Evolutionary conservation across 2,797 vertebrate genomes (phyloP).

Genomic region (Pipistrellus kuhlii): DNA sequence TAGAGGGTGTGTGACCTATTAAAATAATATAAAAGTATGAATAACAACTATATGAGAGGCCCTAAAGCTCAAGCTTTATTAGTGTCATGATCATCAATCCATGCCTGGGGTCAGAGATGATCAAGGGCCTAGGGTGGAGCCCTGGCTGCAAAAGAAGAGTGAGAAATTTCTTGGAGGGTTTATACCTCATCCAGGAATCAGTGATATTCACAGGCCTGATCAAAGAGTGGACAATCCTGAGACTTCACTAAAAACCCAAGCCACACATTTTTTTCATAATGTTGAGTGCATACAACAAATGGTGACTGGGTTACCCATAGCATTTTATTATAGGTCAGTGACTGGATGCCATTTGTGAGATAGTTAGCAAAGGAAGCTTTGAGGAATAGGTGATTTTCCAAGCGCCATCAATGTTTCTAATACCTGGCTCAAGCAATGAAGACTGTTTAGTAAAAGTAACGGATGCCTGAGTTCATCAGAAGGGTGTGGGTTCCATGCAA

Average conservation of each 20-base stretch:
- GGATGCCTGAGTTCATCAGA: conserved; percentile 49
- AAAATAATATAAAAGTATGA: background rate
- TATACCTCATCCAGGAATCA: background rate
- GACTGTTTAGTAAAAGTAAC: conserved; percentile 43
- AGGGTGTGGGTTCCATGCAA: conserved; percentile 4
- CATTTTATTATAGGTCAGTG: background rate
- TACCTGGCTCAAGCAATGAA: conserved; percentile 59
- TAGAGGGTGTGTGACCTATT: background rate
- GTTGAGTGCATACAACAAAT: background rate
- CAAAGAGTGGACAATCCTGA: background rate
- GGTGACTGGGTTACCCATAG: background rate
- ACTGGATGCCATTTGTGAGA: background rate
- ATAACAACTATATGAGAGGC: background rate
- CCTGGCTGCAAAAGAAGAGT: background rate
- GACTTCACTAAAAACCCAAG: background rate
- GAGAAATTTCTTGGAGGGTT: background rate
- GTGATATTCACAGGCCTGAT: background rate
- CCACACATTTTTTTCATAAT: background rate
- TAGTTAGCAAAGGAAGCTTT: conserved; percentile 19
- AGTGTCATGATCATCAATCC: background rate
- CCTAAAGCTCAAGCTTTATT: background rate
- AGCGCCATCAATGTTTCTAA: conserved; percentile 59
- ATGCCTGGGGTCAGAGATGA: background rate
- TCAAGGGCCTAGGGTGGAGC: background rate
- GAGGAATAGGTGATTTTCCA: conserved; percentile 61